Conservation (phyloP, 2,888 invertebrate genomes). For the Scaptomyza caliginosa region DNA sequence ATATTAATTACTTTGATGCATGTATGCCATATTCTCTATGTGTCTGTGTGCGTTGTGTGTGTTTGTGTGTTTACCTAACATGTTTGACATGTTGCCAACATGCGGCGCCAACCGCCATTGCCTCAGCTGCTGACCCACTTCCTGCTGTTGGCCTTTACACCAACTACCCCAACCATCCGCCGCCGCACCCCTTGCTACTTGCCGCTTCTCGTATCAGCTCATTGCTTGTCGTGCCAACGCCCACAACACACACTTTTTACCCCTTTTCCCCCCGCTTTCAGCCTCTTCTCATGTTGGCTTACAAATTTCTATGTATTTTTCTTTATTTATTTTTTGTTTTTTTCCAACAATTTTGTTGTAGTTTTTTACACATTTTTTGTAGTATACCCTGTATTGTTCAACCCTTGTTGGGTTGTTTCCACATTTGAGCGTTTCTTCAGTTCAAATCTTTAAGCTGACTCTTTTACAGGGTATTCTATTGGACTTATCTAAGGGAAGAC, state of each 20-base stretch:
- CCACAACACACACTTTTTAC: neutral
- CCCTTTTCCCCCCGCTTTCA: neutral
- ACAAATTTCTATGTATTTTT: conserved; percentile 26
- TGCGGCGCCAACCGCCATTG: conserved; percentile 40
- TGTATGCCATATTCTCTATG: conserved; percentile 19
- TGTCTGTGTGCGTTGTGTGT: conserved; percentile 12
- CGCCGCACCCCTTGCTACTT: neutral
- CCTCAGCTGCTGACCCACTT: conserved; percentile 67
- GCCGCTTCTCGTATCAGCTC: conserved; percentile 1
- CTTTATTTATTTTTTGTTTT: conserved; percentile 22
- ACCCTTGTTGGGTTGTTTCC: neutral
- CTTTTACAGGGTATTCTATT: neutral
- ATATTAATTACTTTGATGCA: conserved; percentile 77
- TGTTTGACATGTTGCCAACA: conserved; percentile 59
- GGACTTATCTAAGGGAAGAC: neutral
- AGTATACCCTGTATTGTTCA: conserved; percentile 6
- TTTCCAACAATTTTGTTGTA: conserved; percentile 21
- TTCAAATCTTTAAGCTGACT: too few species aligned
- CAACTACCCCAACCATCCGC: too few species aligned
- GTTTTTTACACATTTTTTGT: conserved; percentile 5
- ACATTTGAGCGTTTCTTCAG: neutral
- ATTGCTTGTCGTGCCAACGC: conserved; percentile 6
- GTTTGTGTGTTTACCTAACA: conserved; percentile 40
- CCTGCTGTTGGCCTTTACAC: conserved; percentile 15
- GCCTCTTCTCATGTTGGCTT: conserved; percentile 13